Evolutionary conservation across 2,888 invertebrate species (phyloP), one percentile per base, ranked within the genome.

Genomic region (Watsonalla cultraria): DNA sequence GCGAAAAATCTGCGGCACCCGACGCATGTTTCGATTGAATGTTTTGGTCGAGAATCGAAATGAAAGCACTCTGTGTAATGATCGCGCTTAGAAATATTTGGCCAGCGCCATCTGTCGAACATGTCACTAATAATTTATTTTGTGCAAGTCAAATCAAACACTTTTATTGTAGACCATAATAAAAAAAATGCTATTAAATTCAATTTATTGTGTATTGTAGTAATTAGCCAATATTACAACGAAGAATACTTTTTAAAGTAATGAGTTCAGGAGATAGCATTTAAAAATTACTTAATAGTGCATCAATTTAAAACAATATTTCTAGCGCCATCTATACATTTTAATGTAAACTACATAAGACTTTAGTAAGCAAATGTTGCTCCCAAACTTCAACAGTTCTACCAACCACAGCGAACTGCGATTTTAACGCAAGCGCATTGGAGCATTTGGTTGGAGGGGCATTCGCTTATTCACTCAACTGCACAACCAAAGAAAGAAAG

Each of bases 381-480:
- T 14, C 14, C 4, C 14, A 42, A 42, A 8, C 11, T 42, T 49
- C 50, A 56, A 54, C 46, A 54, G 49, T 7, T 35, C 61, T 60
- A 62, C 78, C 76, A 78, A 76, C 76, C 72, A 69, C 66, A 65
- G 55, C 61, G 68, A 72, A 77, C 77, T 76, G 73, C 73, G 66
- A 61, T 61, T 75, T 79, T 74, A 83, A 88, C 89, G 84, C 89
- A 80, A 82, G 90, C 89, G 89, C 77, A 65, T 57, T 78, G 76
- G 84, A 77, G 86, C 84, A 81, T 24, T 24, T 24, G 24, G 24
- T 24, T 24, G 24, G 24, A 24, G 24, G 24, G 24, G 24, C 24
- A 24, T 24, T 24, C 24, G 24, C 24, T 24, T 24, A 24, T 4
- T 24, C 24, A 4, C 24, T 24, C 24, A 24, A 24, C 24, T 24